Evolutionary conservation across 2,113 vertebrate species (phyloP).

Genomic region (Lophius piscatorius): DNA sequence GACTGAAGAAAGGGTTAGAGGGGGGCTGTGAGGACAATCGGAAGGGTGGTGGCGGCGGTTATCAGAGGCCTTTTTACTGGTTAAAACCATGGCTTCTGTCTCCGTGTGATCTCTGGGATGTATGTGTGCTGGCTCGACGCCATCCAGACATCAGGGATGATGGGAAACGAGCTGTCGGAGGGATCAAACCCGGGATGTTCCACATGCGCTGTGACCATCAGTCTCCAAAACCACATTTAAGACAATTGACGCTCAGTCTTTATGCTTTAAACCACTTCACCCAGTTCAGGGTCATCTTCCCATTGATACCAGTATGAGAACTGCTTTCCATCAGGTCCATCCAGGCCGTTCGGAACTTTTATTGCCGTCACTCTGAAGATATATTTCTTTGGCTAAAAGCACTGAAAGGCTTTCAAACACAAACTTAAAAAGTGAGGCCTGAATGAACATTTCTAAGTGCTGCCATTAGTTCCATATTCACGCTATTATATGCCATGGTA

Average conservation of each 20-base stretch:
- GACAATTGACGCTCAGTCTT: conserved; percentile 28
- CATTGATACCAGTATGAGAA: conserved; percentile 50
- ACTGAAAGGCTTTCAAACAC: conserved; percentile 57
- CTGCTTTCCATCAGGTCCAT: conserved; percentile 10
- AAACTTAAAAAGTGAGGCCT: conserved; percentile 43
- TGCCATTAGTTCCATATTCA: conserved; percentile 70
- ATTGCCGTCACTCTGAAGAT: conserved; percentile 38
- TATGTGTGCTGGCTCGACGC: conserved; percentile 13
- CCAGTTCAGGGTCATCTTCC: conserved; percentile 48
- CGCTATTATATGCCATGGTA: conserved; percentile 62
- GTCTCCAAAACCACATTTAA: conserved; percentile 42
- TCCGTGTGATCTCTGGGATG: conserved; percentile 35
- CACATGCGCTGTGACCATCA: conserved; percentile 22
- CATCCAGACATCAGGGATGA: conserved; percentile 15
- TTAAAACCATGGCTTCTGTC: conserved; percentile 46
- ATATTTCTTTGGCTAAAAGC: conserved; percentile 62
- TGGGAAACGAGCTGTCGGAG: conserved; percentile 30
- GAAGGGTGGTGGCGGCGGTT: conserved; percentile 1
- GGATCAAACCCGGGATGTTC: conserved; percentile 29
- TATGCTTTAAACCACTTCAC: conserved; percentile 24
- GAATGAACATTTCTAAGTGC: conserved; percentile 54
- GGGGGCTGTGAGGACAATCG: conserved; percentile 10
- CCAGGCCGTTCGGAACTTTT: conserved; percentile 32
- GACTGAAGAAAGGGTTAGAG: conserved; percentile 31
- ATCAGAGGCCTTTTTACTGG: conserved; percentile 21